A percentile compares a stretch with the other conserved stretches of the same genome.
phyloP scores from a whole-genome alignment of 2,113 vertebrate species.

The Ptyas mucosa region DNA sequence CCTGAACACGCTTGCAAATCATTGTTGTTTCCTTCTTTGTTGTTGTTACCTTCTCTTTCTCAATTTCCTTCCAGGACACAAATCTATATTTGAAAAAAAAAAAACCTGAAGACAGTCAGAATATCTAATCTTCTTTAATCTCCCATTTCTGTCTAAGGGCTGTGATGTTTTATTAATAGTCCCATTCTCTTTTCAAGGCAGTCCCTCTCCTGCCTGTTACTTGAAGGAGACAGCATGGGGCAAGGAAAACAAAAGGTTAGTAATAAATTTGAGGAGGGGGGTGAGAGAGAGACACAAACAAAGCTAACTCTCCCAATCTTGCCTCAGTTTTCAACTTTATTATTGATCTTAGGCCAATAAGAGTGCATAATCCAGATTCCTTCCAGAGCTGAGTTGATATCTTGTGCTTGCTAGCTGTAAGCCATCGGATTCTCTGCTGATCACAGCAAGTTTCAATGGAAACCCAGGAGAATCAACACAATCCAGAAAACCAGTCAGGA shows the following conservation, averaged over 20 bases:
- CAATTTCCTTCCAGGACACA: neutral
- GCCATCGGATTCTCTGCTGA: neutral
- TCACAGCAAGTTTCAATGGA: neutral
- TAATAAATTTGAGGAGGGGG: neutral
- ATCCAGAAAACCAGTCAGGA: neutral
- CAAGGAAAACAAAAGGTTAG: neutral
- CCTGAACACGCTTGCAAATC: slow-evolving; percentile 8
- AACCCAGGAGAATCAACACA: neutral
- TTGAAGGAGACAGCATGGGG: slow-evolving; percentile 8
- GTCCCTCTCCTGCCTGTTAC: slow-evolving; percentile 33
- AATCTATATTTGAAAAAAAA: neutral
- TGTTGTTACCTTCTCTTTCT: neutral
- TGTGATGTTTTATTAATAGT: slow-evolving; percentile 58
- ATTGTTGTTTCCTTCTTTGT: slow-evolving; percentile 1
- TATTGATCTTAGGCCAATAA: neutral
- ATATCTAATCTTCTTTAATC: slow-evolving; percentile 1
- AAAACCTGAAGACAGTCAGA: neutral
- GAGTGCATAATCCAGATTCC: neutral
- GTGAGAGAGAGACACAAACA: neutral
- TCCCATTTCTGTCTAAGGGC: slow-evolving; percentile 36
- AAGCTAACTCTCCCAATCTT: neutral
- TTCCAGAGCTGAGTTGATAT: neutral
- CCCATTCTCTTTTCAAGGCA: neutral
- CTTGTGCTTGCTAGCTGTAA: neutral
- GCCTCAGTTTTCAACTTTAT: neutral